Conservation (phyloP, 2,888 invertebrate species). For the Bruchidius siliquastri region DNA sequence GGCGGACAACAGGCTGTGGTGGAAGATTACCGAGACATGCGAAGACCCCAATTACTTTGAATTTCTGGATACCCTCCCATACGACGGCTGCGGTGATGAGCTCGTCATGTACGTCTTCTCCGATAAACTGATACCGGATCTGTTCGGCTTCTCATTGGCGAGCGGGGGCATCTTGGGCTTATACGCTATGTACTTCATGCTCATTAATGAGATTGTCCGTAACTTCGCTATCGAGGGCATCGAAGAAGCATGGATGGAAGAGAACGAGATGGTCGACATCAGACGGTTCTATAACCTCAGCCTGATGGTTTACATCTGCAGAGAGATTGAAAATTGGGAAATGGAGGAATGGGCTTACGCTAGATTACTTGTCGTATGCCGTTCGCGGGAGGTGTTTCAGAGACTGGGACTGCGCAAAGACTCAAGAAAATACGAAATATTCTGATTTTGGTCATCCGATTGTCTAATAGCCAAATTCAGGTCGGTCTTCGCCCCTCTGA, state of each 20-base stretch:
- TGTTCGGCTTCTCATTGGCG: background rate
- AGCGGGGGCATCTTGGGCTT: background rate
- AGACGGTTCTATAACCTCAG: background rate
- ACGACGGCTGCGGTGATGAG: background rate
- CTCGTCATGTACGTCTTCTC: background rate
- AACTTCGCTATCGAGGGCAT: background rate
- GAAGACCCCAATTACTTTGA: background rate
- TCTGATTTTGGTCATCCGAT: too few species aligned
- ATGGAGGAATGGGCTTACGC: background rate
- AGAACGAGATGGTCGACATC: background rate
- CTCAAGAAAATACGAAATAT: background rate
- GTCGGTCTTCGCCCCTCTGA: too few species aligned
- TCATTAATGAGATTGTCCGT: background rate
- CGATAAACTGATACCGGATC: background rate
- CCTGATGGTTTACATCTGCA: background rate
- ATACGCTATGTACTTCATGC: background rate
- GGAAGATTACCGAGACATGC: background rate
- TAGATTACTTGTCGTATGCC: background rate
- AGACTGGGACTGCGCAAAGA: background rate
- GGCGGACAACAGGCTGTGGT: background rate
- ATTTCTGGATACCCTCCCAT: background rate
- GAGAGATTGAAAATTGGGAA: background rate
- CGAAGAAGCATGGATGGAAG: background rate
- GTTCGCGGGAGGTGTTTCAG: background rate
- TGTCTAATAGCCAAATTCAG: too few species aligned